Conservation (phyloP, 2,888 invertebrate species). For the Tetramorium bicarinatum region DNA sequence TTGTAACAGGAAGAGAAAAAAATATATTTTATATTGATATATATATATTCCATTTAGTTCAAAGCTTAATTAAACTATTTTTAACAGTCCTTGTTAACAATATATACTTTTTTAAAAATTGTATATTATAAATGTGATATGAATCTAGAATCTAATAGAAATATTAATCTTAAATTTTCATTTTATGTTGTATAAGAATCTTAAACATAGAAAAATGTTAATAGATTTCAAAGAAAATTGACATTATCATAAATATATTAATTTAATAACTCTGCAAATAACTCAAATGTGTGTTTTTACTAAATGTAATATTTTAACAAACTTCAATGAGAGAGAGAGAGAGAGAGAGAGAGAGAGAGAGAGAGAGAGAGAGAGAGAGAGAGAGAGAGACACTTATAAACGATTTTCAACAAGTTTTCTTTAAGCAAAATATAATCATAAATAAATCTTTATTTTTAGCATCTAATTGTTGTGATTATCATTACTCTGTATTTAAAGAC, state of each 20-base stretch:
- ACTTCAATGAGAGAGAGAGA: not conserved
- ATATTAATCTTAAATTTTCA: not conserved
- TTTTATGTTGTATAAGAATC: not conserved
- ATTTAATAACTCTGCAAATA: not conserved
- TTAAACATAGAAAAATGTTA: not conserved
- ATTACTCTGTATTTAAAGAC: not conserved
- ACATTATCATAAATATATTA: not conserved
- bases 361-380: not conserved
- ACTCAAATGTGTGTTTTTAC: not conserved
- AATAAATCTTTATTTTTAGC: conserved; percentile 1
- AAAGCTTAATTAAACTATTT: not conserved
- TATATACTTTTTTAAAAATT: not conserved
- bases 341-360: not conserved
- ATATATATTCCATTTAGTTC: not conserved
- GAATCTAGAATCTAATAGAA: not conserved
- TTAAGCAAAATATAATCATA: not conserved
- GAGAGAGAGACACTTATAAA: too few relatives aligned
- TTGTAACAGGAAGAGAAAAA: not conserved
- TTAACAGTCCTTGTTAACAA: not conserved
- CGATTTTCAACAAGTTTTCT: not conserved
- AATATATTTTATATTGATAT: not conserved
- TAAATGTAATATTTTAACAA: not conserved
- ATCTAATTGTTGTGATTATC: not conserved
- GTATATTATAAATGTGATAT: not conserved
- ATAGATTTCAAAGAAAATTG: not conserved